Evolutionary conservation across 2,888 invertebrate species (phyloP), one percentile per base, ranked within the genome.

Genomic region (Elysia crispata): DNA sequence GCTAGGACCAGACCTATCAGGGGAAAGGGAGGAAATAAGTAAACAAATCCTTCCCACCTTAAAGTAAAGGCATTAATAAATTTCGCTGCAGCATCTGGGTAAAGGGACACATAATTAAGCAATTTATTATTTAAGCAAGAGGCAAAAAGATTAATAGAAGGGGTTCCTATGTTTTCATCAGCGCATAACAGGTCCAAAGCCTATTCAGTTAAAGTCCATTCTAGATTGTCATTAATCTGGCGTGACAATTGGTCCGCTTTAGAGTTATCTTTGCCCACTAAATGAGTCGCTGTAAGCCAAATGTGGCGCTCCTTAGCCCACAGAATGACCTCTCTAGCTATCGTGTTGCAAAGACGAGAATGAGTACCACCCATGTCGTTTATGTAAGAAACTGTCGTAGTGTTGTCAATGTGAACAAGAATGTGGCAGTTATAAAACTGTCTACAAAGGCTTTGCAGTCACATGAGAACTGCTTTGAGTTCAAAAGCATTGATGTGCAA

Each of bases 221-320:
- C 60, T 60, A 60, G 15, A 60, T 60, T 60, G 25, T 60, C 60
- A 60, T 60, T 60, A 8, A 60, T 60, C 60, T 60, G n/a, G n/a
- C 60, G n/a, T 60, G 25, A 23, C 25, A 60, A n/a, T 60, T n/a
- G n/a, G n/a, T n/a, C n/a, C n/a, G n/a, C n/a, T n/a, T n/a, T n/a
- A n/a, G n/a, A n/a, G n/a, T n/a, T n/a, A n/a, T n/a, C n/a, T 23
- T n/a, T 23, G 25, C 60, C 60, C 60, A 25, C n/a, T 60, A 60
- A 8, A 60, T 60, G 60, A 60, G 60, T 60, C 5, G 60, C n/a
- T 25, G 60, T 23, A 60, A 60, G n/a, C 60, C 60, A 60, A 60
- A 60, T 25, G n/a, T n/a, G 3, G 3, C 25, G n/a, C 6, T n/a
- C n/a, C 15, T 60, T 25, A 60, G n/a, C 60, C 60, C 60, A 60